A percentile compares a stretch with the other conserved stretches of the same genome.
Evolutionary conservation across 30 jellyfish, hydroid and myxozoan species (phyloP).

Genomic region (Haliclystus octoradiatus): DNA sequence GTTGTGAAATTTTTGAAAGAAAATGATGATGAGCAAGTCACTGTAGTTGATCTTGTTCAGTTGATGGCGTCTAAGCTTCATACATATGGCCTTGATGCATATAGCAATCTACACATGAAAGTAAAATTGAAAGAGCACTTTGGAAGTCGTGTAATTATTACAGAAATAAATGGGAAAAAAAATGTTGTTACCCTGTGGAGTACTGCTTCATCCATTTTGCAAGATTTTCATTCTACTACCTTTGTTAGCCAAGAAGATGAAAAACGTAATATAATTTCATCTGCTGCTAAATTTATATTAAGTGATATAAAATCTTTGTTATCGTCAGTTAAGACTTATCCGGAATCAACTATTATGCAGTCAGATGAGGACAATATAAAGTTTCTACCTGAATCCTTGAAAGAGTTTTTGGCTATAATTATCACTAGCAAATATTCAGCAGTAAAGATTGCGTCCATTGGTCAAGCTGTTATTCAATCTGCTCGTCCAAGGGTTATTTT

Average conservation of each 20-base stretch:
- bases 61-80: constrained; percentile 19
- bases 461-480: constrained; percentile 24
- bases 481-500: constrained; percentile 31
- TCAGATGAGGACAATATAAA: constrained; percentile 11
- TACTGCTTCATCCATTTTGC: constrained; percentile 23
- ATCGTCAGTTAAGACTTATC: constrained; percentile 14
- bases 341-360: constrained; percentile 13
- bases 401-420: constrained; percentile 18
- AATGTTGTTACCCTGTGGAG: constrained; percentile 29
- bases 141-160: constrained; percentile 5
- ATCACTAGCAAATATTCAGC: constrained; percentile 15
- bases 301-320: constrained; percentile 18
- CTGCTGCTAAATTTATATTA: constrained; percentile 17
- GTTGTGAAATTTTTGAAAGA: constrained; percentile 20
- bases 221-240: constrained; percentile 4
- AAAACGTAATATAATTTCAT: not conserved
- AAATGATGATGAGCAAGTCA: constrained; percentile 33
- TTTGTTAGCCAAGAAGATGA: constrained; percentile 7
- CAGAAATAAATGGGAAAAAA: constrained; percentile 25
- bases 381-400: constrained; percentile 30
- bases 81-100: constrained; percentile 5
- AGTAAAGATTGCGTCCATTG: constrained; percentile 21
- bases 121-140: constrained; percentile 14
- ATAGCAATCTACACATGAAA: constrained; percentile 20
- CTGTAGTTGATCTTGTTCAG: constrained; percentile 23